Evolutionary conservation across 2,888 invertebrate species (phyloP).

Genomic region (Odontothrips loti): DNA sequence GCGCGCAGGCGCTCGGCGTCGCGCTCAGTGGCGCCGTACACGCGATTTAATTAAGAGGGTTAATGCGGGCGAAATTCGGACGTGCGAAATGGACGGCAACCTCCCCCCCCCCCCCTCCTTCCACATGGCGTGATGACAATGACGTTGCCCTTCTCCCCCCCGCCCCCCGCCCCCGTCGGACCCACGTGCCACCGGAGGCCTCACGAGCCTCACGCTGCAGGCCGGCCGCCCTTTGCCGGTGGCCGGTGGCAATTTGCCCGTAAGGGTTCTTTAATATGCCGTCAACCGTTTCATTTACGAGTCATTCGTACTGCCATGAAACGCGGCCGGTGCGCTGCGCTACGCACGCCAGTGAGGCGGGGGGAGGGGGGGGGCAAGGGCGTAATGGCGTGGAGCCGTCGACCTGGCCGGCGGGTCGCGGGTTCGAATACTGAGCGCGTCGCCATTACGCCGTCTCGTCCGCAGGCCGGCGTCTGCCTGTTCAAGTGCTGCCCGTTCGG

Average conservation of each 20-base stretch:
- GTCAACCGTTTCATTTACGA: not conserved
- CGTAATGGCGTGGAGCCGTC: not conserved
- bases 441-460: not conserved
- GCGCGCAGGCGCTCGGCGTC: too few species aligned
- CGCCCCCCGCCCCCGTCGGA: not conserved
- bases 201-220: not conserved
- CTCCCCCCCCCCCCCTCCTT: not conserved
- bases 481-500: conserved; percentile 11
- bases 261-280: too few species aligned
- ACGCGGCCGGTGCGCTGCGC: not conserved
- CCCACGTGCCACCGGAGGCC: not conserved
- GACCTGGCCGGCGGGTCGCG: not conserved
- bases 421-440: not conserved
- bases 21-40: too few species aligned
- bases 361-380: not conserved
- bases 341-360: not conserved
- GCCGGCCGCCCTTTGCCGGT: too few species aligned
- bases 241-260: not conserved
- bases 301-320: not conserved
- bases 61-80: too few species aligned
- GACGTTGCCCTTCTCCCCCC: too few species aligned
- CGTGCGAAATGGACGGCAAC: too few species aligned
- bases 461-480: not conserved
- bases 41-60: too few species aligned
- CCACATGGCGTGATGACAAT: too few species aligned